These are phyloP conservation scores for Pantherophis guttatus DNA, from an alignment of 2,113 vertebrate species.

Conservation along the genomic window DNA sequence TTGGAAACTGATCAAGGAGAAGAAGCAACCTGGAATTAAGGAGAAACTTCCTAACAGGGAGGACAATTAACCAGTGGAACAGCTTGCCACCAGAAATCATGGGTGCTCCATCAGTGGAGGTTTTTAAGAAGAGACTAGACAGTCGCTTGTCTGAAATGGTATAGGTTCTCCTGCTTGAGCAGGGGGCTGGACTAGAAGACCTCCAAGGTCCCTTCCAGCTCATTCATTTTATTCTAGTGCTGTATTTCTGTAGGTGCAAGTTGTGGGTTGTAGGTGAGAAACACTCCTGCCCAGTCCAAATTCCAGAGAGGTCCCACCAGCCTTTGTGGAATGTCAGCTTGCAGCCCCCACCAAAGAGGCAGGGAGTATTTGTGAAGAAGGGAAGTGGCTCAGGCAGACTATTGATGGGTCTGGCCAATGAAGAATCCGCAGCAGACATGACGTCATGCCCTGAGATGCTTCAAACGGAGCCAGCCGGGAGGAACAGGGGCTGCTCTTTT, in stretches of 20 bases:
- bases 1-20: too few species aligned
- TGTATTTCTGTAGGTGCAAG: neutral
- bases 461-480: neutral
- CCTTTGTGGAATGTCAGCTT: neutral
- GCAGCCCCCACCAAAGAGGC: neutral
- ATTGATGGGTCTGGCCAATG: neutral
- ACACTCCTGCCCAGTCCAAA: neutral
- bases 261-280: neutral
- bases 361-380: neutral
- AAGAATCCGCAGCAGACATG: neutral
- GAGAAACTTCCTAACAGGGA: too few species aligned
- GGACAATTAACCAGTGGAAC: too few species aligned
- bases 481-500: neutral
- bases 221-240: too few species aligned
- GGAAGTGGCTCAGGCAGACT: neutral
- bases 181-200: too few species aligned
- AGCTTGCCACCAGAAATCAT: too few species aligned
- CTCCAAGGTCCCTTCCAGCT: too few species aligned
- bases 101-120: too few species aligned
- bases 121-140: too few species aligned
- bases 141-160: too few species aligned
- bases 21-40: too few species aligned
- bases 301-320: neutral
- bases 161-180: too few species aligned
- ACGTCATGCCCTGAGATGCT: neutral